Base-by-base conservation (phyloP, 2,113 vertebrate genomes). In the Nansenia antarctica region DNA sequence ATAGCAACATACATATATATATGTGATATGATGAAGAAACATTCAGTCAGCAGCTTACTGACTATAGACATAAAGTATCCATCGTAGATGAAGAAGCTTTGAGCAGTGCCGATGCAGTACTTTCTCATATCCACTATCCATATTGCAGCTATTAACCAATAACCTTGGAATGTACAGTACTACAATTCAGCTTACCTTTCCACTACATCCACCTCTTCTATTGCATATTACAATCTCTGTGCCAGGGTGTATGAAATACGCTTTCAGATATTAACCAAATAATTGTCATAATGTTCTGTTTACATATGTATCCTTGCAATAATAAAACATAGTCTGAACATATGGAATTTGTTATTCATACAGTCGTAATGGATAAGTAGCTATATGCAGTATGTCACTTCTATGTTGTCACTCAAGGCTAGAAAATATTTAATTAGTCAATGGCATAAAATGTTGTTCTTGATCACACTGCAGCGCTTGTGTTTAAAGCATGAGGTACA, bases 221-320 rank as follows among this genome's bases (percentile, higher is more conserved):
- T 42, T 62, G n/a, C 59, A 30, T 79, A 80, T 39, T n/a, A n/a
- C n/a, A n/a, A n/a, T 67, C 30, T 81, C 61, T 85, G 89, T 89
- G 87, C 89, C 89, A 88, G 83, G 77, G 77, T 72, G 35, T 78
- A 59, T 69, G 30, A 22, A 60, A 32, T 60, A 60, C 1, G 9
- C 32, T 22, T 60, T 60, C 3, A 9, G 1, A 60, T 60, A 60
- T 60, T 32, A 14, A 60, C n/a, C 32, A 14, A 60, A 35, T 37
- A 30, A 35, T 32, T 11, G n/a, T 60, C 9, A 32, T 60, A 27
- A 18, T 58, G 24, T 30, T 9, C 3, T 35, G 58, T 60, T 9
- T 60, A 24, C 49, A 53, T n/a, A n/a, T n/a, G n/a, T n/a, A 20
- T 53, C 22, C 1, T 20, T 53, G 2, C 20, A 53, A 7, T 20